Conservation (phyloP, 92 coral and sea anemone genomes). For the Zoanthus sociatus region DNA sequence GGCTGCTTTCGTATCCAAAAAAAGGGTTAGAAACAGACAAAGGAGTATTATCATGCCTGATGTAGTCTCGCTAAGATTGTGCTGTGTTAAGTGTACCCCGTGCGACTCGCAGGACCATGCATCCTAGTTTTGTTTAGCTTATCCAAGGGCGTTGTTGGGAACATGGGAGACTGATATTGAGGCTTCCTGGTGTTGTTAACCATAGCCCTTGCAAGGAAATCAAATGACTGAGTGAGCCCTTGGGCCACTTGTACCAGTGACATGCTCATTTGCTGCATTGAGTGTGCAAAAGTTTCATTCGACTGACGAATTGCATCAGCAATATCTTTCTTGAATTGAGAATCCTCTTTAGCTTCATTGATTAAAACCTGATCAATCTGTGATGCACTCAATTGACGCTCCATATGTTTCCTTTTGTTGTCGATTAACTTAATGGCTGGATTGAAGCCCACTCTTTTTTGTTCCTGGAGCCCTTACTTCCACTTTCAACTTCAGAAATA, state of each 20-base stretch:
- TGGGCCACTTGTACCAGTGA: constrained; percentile 59
- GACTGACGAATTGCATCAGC: constrained; percentile 64
- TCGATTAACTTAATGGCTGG: constrained; percentile 65
- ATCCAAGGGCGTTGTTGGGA: too few species aligned
- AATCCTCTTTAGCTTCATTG: constrained; percentile 61
- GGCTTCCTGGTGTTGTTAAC: too few species aligned
- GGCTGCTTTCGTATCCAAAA: too few species aligned
- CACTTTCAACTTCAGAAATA: neutral
- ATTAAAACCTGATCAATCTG: constrained; percentile 66
- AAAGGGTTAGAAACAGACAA: too few species aligned
- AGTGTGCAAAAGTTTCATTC: constrained; percentile 61
- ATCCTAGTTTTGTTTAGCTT: too few species aligned
- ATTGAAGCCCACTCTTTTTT: constrained; percentile 45
- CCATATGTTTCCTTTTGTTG: constrained; percentile 66
- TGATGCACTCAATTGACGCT: constrained; percentile 67
- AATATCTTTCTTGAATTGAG: constrained; percentile 61
- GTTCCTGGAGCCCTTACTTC: constrained; percentile 28
- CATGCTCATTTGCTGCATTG: constrained; percentile 66
- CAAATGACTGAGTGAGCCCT: constrained; percentile 55
- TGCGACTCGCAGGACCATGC: too few species aligned
- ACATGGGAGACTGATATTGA: too few species aligned
- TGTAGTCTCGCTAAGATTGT: too few species aligned
- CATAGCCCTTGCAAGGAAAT: neutral
- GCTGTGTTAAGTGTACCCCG: too few species aligned
- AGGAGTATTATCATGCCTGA: too few species aligned